Evolutionary conservation across 1,140 invertebrate genomes (phyloP).

Genomic region (Drosophila mojavensis): DNA sequence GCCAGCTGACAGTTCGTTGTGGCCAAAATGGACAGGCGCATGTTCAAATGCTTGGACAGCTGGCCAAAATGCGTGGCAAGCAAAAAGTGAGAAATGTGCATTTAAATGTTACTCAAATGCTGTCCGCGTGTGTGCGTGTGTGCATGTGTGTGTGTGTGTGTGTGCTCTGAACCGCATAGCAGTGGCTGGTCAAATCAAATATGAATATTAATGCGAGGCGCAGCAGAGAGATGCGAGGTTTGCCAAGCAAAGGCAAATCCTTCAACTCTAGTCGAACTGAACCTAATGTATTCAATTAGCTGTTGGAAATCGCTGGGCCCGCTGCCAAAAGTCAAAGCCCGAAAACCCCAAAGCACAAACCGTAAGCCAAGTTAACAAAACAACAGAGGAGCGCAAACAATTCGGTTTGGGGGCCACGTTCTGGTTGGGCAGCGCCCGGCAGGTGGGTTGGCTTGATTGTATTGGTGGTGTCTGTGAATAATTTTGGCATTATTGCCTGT

Average conservation of each 20-base stretch:
- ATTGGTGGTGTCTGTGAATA: slow-evolving; percentile 77
- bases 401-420: slow-evolving; percentile 30
- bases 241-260: slow-evolving; percentile 2
- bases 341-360: slow-evolving; percentile 6
- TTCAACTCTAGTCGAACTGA: slow-evolving; percentile 41
- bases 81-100: slow-evolving; percentile 56
- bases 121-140: background rate
- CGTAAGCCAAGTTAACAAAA: slow-evolving; percentile 11
- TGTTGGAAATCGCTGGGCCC: slow-evolving; percentile 56
- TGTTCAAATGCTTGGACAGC: slow-evolving; percentile 67
- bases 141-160: too few species aligned
- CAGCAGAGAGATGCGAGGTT: background rate
- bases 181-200: slow-evolving; percentile 19
- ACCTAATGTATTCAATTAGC: slow-evolving; percentile 81
- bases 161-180: background rate
- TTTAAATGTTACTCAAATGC: slow-evolving; percentile 13
- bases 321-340: slow-evolving; percentile 15
- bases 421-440: background rate
- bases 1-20: slow-evolving; percentile 58
- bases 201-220: slow-evolving; percentile 40
- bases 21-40: slow-evolving; percentile 41
- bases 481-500: slow-evolving; percentile 80
- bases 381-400: slow-evolving; percentile 33
- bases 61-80: slow-evolving; percentile 63
- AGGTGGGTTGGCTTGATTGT: slow-evolving; percentile 57